Percentiles rank a stretch among this genome's conserved stretches.
Evolutionary conservation across 2,113 vertebrate genomes (phyloP).

Genomic region (Emydura subglobosa): DNA sequence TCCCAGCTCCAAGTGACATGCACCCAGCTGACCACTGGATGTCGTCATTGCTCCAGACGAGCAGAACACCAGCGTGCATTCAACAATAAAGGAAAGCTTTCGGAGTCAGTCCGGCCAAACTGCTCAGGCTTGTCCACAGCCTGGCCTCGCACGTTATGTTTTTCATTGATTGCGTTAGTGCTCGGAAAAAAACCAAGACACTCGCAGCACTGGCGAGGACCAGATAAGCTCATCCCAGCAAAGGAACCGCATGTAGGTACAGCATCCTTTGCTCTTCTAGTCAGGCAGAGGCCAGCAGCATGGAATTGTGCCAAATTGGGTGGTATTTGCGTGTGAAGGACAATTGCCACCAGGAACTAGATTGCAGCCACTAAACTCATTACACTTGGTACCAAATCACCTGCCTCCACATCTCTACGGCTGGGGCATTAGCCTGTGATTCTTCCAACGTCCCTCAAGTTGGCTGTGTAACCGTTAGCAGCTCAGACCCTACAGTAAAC

Average conservation of each 20-base stretch:
- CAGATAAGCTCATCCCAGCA: not conserved
- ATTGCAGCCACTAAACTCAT: not conserved
- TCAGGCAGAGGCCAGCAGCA: not conserved
- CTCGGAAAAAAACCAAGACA: not conserved
- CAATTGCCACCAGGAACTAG: not conserved
- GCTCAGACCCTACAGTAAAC: not conserved
- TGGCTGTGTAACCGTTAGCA: not conserved
- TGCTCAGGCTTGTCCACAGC: not conserved
- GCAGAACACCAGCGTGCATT: accelerated
- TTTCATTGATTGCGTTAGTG: not conserved
- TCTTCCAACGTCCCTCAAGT: not conserved
- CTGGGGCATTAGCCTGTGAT: not conserved
- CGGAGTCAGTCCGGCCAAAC: not conserved
- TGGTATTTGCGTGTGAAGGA: not conserved
- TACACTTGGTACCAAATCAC: not conserved
- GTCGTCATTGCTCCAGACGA: slow-evolving; percentile 50
- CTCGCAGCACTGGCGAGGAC: not conserved
- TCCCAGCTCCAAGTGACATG: not conserved
- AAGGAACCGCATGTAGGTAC: not conserved
- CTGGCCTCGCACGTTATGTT: not conserved
- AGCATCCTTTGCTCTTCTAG: not conserved
- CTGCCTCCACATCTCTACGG: not conserved
- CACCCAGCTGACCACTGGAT: slow-evolving; percentile 59
- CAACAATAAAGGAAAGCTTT: not conserved
- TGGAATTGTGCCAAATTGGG: not conserved